A percentile compares a stretch with the other conserved stretches of the same genome.
Conservation (phyloP, 2,113 vertebrate species). For the Mionectes macconnelli region DNA sequence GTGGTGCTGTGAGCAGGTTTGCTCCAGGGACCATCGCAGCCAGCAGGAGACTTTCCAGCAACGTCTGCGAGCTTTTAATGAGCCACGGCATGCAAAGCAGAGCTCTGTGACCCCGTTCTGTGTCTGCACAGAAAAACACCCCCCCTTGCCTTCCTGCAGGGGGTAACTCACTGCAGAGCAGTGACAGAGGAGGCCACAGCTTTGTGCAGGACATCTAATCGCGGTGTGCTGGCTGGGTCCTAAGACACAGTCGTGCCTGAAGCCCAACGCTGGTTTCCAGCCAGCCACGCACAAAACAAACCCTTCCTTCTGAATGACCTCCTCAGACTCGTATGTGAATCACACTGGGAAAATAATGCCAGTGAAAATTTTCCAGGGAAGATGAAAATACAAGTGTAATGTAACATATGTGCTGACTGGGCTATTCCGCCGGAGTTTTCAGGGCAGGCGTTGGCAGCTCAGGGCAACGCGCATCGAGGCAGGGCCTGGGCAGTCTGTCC, state of each 20-base stretch:
- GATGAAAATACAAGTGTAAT: conserved; percentile 1
- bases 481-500: not conserved
- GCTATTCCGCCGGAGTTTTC: not conserved
- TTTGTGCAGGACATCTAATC: not conserved
- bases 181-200: not conserved
- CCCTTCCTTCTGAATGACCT: not conserved
- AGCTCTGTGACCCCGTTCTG: not conserved
- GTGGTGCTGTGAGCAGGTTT: not conserved
- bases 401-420: not conserved
- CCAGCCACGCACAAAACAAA: conserved; percentile 2
- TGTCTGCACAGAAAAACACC: not conserved
- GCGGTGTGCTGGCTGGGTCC: not conserved
- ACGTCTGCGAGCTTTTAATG: not conserved
- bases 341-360: not conserved
- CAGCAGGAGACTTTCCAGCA: not conserved
- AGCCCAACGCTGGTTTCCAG: not conserved
- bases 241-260: not conserved
- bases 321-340: conserved; percentile 11
- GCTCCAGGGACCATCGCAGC: not conserved
- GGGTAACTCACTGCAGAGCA: not conserved
- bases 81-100: not conserved
- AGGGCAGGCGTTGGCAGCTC: not conserved
- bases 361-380: not conserved
- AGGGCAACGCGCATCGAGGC: not conserved
- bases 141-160: not conserved